These are phyloP conservation scores for Epirrhoe alternata DNA, from an alignment of 2,888 invertebrate species.

Conservation along the genomic window DNA sequence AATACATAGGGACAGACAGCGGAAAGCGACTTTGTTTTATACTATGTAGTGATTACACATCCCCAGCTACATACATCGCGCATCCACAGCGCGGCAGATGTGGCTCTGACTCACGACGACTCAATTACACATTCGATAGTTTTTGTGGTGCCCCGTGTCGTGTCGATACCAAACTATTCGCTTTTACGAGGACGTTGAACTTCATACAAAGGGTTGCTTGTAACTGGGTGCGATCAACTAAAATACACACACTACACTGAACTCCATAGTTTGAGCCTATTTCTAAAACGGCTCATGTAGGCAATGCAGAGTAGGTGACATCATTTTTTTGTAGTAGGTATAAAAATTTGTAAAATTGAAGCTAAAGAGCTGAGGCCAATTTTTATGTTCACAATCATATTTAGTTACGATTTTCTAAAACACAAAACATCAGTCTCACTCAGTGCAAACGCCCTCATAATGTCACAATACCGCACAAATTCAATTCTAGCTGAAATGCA, in stretches of 20 bases:
- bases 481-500: slow-evolving; percentile 24
- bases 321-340: not conserved
- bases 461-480: slow-evolving; percentile 12
- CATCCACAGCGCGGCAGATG: slow-evolving; percentile 70
- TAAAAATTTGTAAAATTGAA: too few species aligned
- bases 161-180: slow-evolving; percentile 41
- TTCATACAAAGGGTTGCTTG: slow-evolving; percentile 46
- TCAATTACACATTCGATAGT: slow-evolving; percentile 84
- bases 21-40: too few species aligned
- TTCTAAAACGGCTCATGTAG: not conserved
- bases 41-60: not conserved
- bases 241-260: not conserved
- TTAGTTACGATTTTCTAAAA: too few species aligned
- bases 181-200: slow-evolving; percentile 59
- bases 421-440: not conserved
- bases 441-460: slow-evolving; percentile 18
- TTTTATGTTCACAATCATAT: too few species aligned
- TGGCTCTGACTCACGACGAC: slow-evolving; percentile 81
- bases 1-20: too few species aligned
- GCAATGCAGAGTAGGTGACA: too few species aligned
- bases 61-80: slow-evolving; percentile 58
- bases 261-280: not conserved
- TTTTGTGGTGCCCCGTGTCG: slow-evolving; percentile 64
- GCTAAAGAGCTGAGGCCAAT: too few species aligned
- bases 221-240: slow-evolving; percentile 28